Base-by-base conservation (phyloP, 2,888 invertebrate species). In the Incurvaria masculella region DNA sequence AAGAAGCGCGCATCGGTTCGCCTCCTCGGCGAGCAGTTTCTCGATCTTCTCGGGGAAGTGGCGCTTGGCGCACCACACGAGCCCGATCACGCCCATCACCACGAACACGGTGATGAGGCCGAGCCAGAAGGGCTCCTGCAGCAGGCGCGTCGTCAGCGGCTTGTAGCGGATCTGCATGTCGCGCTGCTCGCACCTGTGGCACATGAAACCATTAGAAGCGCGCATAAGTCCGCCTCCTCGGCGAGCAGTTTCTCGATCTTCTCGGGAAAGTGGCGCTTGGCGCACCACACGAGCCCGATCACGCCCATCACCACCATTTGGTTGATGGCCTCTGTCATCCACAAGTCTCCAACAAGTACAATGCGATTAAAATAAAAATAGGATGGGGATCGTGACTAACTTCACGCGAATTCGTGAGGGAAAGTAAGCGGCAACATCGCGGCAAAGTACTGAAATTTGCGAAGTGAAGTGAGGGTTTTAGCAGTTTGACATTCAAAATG, bases 111-210 rank as follows among this genome's bases (percentile, higher is more conserved):
- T 90, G 64, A 94, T 89, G 38, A 94, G 79, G 0, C 93, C 93
- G 41, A 94, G 76, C 93, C 93, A 93, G 68, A 94, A 93, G 0
- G 93, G 93, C 64, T 93, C 92, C 57, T 91, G 88, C 23, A 93
- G 74, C 88, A 94, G 89, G 21, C 90, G 76, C 56, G 91, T 85
- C 10, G 91, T 89, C 17, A 44, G 16, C 8, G 26, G 18, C 44
- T 44, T 23, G 33, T 19, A 44, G 16, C 19, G 44, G 18, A 33
- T 33, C 33, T 33, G 33, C 50, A 87, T 86, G 58, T 86, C 84
- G 54, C 85, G 79, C 71, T 86, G 85, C 67, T 91, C 89, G 61
- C 91, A 91, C 53, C 84, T 81, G 58, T 23, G 10, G 10, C 10
- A 33, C 33, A n/a, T n/a, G n/a, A n/a, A n/a, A n/a, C n/a, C n/a